phyloP scores from a whole-genome alignment of 2,113 vertebrate genomes.

The Physeter macrocephalus region DNA sequence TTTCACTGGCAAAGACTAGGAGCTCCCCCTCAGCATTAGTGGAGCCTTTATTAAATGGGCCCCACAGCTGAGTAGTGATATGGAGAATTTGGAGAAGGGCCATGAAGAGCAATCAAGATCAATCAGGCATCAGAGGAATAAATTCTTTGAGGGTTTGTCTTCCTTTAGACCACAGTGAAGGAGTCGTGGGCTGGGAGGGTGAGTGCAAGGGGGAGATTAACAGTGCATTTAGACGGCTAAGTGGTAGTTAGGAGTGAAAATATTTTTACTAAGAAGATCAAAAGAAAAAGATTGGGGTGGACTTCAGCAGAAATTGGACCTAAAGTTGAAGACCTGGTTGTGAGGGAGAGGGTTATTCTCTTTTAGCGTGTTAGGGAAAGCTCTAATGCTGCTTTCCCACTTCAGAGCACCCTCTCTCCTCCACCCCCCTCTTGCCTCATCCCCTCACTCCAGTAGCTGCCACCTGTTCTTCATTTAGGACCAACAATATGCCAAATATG shows the following conservation, averaged over 20 bases:
- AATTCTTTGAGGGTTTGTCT: background rate
- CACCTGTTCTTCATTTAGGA: background rate
- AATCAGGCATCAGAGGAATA: background rate
- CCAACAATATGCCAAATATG: background rate
- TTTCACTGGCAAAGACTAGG: background rate
- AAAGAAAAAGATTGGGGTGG: background rate
- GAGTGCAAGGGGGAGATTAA: background rate
- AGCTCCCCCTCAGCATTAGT: background rate
- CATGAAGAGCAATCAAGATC: background rate
- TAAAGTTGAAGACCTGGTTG: background rate
- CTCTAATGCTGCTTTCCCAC: background rate
- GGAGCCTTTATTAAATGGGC: background rate
- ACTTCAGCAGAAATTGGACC: background rate
- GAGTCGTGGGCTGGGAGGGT: background rate
- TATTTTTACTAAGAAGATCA: background rate
- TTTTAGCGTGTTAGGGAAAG: background rate
- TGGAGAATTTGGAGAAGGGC: background rate
- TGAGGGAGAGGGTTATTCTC: background rate
- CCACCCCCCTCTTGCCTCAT: no score
- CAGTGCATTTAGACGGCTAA: background rate
- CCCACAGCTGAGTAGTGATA: background rate
- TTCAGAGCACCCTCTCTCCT: background rate
- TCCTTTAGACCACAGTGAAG: background rate
- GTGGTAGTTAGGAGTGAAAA: background rate
- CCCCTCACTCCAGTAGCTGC: background rate